These are phyloP conservation scores for Acronicta leporina DNA, from an alignment of 2,888 invertebrate species.

Conservation along the genomic window DNA sequence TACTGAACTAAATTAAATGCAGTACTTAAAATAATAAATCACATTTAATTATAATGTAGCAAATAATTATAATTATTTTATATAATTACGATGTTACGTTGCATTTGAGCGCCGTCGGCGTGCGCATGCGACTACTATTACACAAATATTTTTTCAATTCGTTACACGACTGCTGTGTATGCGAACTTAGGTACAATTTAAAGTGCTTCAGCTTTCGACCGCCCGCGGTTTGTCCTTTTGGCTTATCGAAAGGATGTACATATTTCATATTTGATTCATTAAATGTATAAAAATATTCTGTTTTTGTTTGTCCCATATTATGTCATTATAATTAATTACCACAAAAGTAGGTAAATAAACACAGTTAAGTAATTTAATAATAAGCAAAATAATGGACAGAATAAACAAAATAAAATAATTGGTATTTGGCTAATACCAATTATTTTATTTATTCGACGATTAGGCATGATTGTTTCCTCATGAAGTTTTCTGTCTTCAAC, in stretches of 20 bases:
- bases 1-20: constrained; percentile 1
- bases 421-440: no score
- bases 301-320: no score
- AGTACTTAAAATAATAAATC: neutral
- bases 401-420: no score
- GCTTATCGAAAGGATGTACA: neutral
- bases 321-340: no score
- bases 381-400: no score
- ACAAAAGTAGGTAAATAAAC: no score
- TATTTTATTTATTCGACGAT: no score
- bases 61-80: neutral
- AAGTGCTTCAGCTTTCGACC: neutral
- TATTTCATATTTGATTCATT: neutral
- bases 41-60: neutral
- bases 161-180: neutral
- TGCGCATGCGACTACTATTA: constrained; percentile 1
- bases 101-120: neutral
- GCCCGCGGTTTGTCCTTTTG: neutral
- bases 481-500: no score
- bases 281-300: neutral
- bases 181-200: constrained; percentile 10
- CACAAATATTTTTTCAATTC: constrained; percentile 7
- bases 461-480: no score
- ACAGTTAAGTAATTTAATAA: no score
- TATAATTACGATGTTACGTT: neutral